phyloP scores from a whole-genome alignment of 2,888 invertebrate genomes.

The Terebella lapidaria region DNA sequence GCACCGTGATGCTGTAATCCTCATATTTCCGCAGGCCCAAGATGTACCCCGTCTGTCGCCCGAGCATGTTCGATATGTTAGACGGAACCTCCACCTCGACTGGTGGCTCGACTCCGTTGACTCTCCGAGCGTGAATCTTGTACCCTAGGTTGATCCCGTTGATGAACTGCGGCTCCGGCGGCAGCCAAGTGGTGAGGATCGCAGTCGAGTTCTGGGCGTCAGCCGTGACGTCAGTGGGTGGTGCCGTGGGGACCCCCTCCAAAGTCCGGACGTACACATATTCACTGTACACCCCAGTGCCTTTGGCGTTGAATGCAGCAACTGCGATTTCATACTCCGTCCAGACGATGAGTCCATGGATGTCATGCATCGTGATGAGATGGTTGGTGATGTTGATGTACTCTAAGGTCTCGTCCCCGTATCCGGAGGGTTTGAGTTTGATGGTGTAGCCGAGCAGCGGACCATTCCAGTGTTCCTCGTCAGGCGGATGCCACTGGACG shows the following conservation, averaged over 20 bases:
- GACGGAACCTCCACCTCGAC: constrained; percentile 30
- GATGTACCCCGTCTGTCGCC: constrained; percentile 31
- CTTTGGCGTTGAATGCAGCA: constrained; percentile 94
- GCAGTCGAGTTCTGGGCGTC: constrained; percentile 82
- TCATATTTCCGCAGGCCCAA: constrained; percentile 39
- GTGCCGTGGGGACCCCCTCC: constrained; percentile 90
- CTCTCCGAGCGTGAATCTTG: constrained; percentile 59
- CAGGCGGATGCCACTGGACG: constrained; percentile 91
- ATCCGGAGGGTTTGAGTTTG: constrained; percentile 83
- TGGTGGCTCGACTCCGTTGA: constrained; percentile 27
- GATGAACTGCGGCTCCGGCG: constrained; percentile 93
- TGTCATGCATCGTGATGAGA: constrained; percentile 63
- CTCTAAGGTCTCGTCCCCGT: constrained; percentile 59
- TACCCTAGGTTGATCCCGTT: constrained; percentile 98
- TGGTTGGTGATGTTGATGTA: constrained; percentile 66
- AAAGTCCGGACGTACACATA: constrained; percentile 89
- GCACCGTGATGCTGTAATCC: constrained; percentile 82
- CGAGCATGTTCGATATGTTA: constrained; percentile 33
- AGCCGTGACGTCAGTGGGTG: constrained; percentile 77
- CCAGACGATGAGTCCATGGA: constrained; percentile 81
- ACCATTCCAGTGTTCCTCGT: constrained; percentile 91
- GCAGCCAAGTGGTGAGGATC: constrained; percentile 82
- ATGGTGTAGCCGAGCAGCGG: constrained; percentile 90
- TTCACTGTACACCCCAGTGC: constrained; percentile 86
- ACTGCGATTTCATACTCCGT: constrained; percentile 93